phyloP scores from a whole-genome alignment of 2,113 vertebrate genomes.

The Syrmaticus mikado region DNA sequence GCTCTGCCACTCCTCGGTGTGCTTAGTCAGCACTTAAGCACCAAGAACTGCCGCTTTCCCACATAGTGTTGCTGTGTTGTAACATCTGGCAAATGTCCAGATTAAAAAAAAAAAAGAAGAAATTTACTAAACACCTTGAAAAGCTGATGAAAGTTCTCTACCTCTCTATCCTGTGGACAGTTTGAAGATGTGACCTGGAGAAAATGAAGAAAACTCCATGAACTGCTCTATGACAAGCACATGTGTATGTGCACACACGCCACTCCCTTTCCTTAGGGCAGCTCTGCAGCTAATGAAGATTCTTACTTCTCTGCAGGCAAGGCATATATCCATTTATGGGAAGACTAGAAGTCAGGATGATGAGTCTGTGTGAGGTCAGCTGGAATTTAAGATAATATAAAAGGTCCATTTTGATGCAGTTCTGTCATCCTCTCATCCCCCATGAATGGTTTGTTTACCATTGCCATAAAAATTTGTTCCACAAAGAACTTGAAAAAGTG shows the following conservation, averaged over 20 bases:
- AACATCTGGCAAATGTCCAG: not conserved
- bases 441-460: not conserved
- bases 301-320: not conserved
- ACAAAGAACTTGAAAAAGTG: not conserved
- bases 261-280: not conserved
- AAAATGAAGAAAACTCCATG: not conserved
- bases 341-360: not conserved
- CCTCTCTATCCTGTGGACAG: not conserved
- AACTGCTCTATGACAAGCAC: not conserved
- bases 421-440: not conserved
- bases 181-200: not conserved
- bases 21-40: slow-evolving; percentile 47
- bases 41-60: slow-evolving; percentile 9
- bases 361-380: slow-evolving; percentile 24
- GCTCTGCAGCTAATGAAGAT: not conserved
- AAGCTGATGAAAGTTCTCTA: not conserved
- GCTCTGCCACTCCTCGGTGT: slow-evolving; percentile 29
- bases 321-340: slow-evolving; percentile 6
- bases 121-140: not conserved
- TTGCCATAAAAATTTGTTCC: not conserved
- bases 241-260: not conserved
- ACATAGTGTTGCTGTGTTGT: not conserved
- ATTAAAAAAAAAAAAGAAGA: not conserved
- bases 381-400: not conserved
- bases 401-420: not conserved